phyloP scores from a whole-genome alignment of 2,113 vertebrate genomes.

The Dissostichus mawsoni region DNA sequence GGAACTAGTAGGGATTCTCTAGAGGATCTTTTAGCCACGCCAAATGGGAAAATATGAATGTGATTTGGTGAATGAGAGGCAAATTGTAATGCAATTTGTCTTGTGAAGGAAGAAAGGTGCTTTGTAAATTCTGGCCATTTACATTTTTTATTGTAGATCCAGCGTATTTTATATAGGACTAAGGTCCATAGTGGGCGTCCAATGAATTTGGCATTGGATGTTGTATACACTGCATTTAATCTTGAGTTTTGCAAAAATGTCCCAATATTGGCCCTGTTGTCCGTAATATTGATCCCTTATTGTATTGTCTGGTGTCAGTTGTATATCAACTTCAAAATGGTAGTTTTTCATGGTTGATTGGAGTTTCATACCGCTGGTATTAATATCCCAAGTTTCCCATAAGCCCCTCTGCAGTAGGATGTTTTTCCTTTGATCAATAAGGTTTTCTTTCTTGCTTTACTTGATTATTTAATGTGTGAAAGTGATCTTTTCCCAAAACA shows the following conservation, averaged over 20 bases:
- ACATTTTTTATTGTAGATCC: too few species aligned
- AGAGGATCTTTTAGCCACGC: too few species aligned
- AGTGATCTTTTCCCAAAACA: background rate
- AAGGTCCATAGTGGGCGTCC: too few species aligned
- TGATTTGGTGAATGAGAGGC: too few species aligned
- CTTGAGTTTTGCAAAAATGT: background rate
- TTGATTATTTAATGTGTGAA: background rate
- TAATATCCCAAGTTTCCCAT: background rate
- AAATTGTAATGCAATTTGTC: too few species aligned
- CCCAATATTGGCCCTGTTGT: background rate
- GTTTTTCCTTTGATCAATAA: background rate
- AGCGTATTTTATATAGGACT: too few species aligned
- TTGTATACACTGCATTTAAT: background rate
- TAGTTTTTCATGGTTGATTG: background rate
- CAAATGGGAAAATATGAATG: too few species aligned
- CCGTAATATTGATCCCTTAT: too few species aligned
- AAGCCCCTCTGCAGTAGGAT: background rate
- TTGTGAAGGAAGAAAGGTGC: too few species aligned
- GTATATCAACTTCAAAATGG: background rate
- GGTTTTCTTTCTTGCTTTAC: background rate
- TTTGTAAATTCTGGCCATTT: too few species aligned
- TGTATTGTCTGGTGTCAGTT: background rate
- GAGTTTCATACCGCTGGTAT: background rate
- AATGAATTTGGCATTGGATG: background rate
- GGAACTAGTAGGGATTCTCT: too few species aligned